Evolutionary conservation across 2,113 vertebrate species (phyloP).

Genomic region (Puffinus mauretanicus): DNA sequence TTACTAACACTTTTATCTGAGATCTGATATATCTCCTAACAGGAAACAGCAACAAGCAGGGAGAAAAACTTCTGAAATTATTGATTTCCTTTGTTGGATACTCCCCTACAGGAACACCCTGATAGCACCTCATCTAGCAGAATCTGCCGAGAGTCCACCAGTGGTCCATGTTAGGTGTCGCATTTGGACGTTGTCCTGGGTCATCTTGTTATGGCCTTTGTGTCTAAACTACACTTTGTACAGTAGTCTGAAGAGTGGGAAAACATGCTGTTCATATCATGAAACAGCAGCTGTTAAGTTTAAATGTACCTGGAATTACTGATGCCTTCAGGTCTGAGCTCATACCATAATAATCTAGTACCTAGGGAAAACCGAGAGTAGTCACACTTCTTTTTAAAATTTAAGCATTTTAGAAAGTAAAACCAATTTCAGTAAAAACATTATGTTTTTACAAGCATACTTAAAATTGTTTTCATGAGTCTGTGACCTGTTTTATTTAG

Average conservation of each 20-base stretch:
- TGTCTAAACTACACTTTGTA: not conserved
- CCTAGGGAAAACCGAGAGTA: not conserved
- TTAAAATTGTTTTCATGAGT: not conserved
- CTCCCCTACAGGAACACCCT: not conserved
- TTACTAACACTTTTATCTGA: constrained; percentile 34
- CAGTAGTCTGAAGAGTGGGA: not conserved
- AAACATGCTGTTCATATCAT: not conserved
- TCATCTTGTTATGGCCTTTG: not conserved
- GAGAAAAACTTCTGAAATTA: not conserved
- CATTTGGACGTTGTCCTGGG: not conserved
- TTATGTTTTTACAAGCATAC: not conserved
- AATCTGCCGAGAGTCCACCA: not conserved
- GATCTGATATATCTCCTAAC: not conserved
- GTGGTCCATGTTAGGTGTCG: not conserved
- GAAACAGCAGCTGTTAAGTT: not conserved
- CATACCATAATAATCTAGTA: not conserved
- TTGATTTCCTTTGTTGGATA: constrained; percentile 21
- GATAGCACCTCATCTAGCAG: not conserved
- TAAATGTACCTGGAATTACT: not conserved
- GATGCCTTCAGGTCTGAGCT: not conserved
- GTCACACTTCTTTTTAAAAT: not conserved
- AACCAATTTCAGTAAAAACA: not conserved
- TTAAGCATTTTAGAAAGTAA: not conserved
- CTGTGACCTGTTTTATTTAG: not conserved
- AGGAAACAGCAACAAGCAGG: constrained; percentile 15